Percentiles rank a stretch among this genome's conserved stretches.
Evolutionary conservation across 2,888 invertebrate genomes (phyloP).

Genomic region (Neuroscelio doddi): DNA sequence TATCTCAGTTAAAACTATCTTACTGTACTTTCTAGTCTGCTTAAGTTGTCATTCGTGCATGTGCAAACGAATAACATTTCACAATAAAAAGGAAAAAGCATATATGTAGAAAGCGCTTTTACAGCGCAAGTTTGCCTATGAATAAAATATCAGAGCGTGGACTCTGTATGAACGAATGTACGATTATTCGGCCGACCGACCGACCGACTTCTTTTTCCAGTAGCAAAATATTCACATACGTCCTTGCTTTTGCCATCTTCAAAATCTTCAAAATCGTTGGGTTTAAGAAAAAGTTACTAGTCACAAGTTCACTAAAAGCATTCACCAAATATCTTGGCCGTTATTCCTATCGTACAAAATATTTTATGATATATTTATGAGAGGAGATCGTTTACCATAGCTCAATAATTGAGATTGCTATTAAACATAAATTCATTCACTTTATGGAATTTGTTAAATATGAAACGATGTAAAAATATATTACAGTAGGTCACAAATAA

Average conservation of each 20-base stretch:
- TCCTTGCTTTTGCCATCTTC: neutral
- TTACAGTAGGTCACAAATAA: no score
- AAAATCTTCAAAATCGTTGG: neutral
- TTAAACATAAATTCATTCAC: no score
- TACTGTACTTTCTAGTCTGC: neutral
- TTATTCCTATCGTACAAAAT: slow-evolving; percentile 9
- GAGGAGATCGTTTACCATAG: no score
- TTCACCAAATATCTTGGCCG: slow-evolving; percentile 2
- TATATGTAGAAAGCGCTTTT: neutral
- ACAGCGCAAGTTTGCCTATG: slow-evolving; percentile 12
- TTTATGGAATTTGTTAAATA: no score
- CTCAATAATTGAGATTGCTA: no score
- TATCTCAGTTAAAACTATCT: neutral
- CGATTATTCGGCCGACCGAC: neutral
- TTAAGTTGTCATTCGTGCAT: neutral
- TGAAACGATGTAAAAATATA: no score
- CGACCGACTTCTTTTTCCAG: neutral
- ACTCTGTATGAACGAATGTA: neutral
- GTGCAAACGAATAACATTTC: slow-evolving; percentile 2
- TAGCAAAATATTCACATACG: neutral
- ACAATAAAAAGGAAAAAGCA: neutral
- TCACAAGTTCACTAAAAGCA: neutral
- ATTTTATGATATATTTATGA: neutral
- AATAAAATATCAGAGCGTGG: slow-evolving; percentile 15
- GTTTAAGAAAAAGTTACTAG: neutral